These are phyloP conservation scores for Periparus ater DNA, from an alignment of 2,797 vertebrate species.

Conservation along the genomic window DNA sequence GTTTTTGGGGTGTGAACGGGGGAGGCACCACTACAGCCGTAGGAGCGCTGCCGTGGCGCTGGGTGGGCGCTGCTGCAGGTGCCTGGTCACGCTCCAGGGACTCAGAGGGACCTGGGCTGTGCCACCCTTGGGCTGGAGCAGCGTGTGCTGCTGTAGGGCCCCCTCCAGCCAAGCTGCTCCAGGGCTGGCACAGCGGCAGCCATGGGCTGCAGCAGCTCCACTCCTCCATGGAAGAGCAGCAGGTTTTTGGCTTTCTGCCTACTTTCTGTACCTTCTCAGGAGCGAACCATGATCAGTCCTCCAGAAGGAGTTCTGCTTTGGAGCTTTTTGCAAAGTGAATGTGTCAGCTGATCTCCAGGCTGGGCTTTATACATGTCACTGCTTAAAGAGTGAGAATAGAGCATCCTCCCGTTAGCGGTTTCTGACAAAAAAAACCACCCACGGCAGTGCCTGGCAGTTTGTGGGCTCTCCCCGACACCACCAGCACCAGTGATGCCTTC, in stretches of 20 bases:
- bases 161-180: accelerated
- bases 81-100: accelerated
- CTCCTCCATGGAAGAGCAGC: not conserved
- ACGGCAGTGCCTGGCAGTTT: not conserved
- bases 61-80: not conserved
- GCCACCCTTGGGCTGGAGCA: not conserved
- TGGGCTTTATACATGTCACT: not conserved
- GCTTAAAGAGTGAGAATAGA: accelerated
- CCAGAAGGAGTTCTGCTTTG: not conserved
- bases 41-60: accelerated
- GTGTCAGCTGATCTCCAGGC: not conserved
- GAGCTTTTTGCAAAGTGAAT: not conserved
- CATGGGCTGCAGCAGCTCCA: accelerated
- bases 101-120: not conserved
- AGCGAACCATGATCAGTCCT: accelerated
- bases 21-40: accelerated
- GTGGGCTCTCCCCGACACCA: not conserved
- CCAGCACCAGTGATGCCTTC: not conserved
- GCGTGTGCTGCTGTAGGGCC: accelerated
- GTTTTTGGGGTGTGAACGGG: accelerated
- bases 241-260: not conserved
- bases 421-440: not conserved
- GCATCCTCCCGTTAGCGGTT: accelerated
- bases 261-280: not conserved
- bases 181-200: not conserved